Evolutionary conservation across 1,140 invertebrate species (phyloP).

Genomic region (Pseudomyrmex concolor): DNA sequence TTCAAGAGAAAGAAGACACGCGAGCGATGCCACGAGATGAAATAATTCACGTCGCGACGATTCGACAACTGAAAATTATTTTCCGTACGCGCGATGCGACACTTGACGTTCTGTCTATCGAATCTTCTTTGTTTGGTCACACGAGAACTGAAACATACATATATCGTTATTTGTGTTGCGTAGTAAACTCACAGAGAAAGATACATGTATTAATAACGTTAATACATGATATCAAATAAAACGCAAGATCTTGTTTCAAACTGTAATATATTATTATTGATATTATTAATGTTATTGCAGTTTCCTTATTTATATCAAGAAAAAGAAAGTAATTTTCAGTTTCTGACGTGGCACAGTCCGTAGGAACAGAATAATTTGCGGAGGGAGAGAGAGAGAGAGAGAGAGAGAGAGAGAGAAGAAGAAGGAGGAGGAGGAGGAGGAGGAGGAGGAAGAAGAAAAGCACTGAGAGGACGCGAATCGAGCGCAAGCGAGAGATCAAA

Average conservation of each 20-base stretch:
- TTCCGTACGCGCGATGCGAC: conserved; percentile 30
- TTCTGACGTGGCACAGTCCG: background rate
- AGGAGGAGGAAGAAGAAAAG: background rate
- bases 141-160: background rate
- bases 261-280: conserved; percentile 45
- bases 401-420: too few relatives aligned
- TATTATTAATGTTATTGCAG: conserved; percentile 48
- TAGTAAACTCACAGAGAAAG: background rate
- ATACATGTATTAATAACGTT: background rate
- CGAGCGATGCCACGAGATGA: conserved; percentile 15
- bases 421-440: background rate
- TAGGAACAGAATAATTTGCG: background rate
- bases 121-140: conserved; percentile 14
- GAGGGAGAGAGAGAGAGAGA: background rate
- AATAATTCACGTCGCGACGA: conserved; percentile 23
- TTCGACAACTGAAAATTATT: conserved; percentile 50
- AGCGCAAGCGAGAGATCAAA: conserved; percentile 69
- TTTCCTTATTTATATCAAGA: background rate
- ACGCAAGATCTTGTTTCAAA: conserved; percentile 27
- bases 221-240: conserved; percentile 50
- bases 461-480: conserved; percentile 58
- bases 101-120: background rate
- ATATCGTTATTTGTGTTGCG: conserved; percentile 35
- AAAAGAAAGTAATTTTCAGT: conserved; percentile 22
- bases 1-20: background rate